Percentiles rank a stretch among this genome's conserved stretches.
These are phyloP conservation scores for Lasioglossum morio DNA, from an alignment of 2,888 invertebrate species.

Conservation along the genomic window DNA sequence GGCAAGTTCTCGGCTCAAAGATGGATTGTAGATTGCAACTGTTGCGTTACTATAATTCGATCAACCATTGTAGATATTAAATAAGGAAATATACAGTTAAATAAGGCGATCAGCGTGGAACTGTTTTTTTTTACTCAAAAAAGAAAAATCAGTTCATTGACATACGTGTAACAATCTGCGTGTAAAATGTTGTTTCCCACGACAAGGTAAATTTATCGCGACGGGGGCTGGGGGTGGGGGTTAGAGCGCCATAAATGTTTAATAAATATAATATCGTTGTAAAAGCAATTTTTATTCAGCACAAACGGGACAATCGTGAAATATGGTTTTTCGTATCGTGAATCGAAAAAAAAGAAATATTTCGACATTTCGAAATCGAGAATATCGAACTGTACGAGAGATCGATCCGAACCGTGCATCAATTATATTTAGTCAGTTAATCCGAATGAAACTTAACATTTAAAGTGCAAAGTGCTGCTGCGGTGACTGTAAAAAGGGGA, in stretches of 20 bases:
- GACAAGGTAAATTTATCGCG: neutral
- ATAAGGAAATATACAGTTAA: neutral
- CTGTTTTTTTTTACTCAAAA: constrained; percentile 1
- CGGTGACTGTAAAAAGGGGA: constrained; percentile 42
- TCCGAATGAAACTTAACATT: constrained; percentile 49
- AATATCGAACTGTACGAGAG: neutral
- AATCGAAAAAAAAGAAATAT: neutral
- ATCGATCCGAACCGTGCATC: neutral
- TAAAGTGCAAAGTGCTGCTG: constrained; percentile 59
- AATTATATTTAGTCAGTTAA: constrained; percentile 52
- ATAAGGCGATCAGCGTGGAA: neutral
- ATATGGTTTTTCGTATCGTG: neutral
- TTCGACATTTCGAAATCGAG: neutral
- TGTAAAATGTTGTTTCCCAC: neutral
- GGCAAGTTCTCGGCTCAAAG: too few species aligned
- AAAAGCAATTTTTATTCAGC: neutral
- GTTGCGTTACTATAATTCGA: neutral
- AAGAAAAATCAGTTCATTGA: neutral
- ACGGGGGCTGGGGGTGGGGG: neutral
- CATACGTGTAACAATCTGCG: neutral
- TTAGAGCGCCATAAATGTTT: neutral
- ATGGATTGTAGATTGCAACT: neutral
- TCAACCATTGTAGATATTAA: neutral
- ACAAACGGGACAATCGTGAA: neutral
- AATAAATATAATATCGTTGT: neutral